Evolutionary conservation across 2,888 invertebrate genomes (phyloP), one percentile per base, ranked within the genome.

Genomic region (Epinotia brunnichana): DNA sequence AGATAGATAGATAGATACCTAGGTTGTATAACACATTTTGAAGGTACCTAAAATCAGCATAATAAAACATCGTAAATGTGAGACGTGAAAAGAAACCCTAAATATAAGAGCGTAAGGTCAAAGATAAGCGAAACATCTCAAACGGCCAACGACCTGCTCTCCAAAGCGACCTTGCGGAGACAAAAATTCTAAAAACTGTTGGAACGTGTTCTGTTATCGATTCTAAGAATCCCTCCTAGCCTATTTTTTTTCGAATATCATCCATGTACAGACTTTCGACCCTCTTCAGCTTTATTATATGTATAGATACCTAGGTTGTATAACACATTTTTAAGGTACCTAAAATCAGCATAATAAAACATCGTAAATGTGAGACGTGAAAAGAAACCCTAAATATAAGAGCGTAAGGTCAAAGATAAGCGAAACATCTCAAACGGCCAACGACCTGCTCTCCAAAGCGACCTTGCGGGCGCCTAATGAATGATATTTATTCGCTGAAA

Each of bases 381-480:
- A 54, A 54, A 29, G 2, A 29, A 62, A 69, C 44, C 29, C 17
- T 54, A 70, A 19, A 56, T 41, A 53, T 11, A 59, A 11, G 51
- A 17, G n/a, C 7, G 59, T 60, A 70, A 64, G 64, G 59, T 53
- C 53, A 64, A 60, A 61, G 64, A 60, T 71, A 60, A 59, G 17
- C 19, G 39, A 53, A 64, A 19, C 53, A 60, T 53, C 41, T 53
- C 53, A 11, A 63, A 11, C 17, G 71, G 71, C 67, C 66, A 71
- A 71, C 60, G 48, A 71, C 66, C 71, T 29, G 41, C 53, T 15
- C 24, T 61, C 53, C 17, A 9, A 35, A 9, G 41, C 71, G 71
- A 60, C 71, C 71, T 71, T 71, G 71, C 56, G 39, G 11, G n/a
- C 24, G 17, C 51, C 60, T 54, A 71, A 67, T 67, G 66, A 60